Evolutionary conservation across 2,888 invertebrate genomes (phyloP).

Genomic region (Glaucopsyche alexis): DNA sequence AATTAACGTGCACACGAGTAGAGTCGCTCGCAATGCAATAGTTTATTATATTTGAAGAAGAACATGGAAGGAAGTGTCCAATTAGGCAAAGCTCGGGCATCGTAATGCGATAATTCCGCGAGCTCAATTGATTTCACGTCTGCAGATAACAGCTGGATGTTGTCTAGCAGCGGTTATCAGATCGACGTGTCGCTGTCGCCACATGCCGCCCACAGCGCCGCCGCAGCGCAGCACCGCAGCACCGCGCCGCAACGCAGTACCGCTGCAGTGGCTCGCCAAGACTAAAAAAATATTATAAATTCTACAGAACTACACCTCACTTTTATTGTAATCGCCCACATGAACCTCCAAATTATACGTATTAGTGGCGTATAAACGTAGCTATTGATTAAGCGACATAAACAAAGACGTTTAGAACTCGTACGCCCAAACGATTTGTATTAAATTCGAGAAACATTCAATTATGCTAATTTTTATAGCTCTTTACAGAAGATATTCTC

Average conservation of each 20-base stretch:
- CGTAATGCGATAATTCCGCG: constrained; percentile 72
- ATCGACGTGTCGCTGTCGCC: constrained; percentile 67
- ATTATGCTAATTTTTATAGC: constrained; percentile 75
- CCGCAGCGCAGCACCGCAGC: neutral
- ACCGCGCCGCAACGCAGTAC: neutral
- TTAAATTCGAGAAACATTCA: constrained; percentile 66
- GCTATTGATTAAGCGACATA: constrained; percentile 57
- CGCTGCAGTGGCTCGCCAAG: neutral
- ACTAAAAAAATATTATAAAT: constrained; percentile 43
- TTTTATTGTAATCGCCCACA: constrained; percentile 42
- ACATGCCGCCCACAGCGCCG: constrained; percentile 60
- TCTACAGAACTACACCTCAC: constrained; percentile 39
- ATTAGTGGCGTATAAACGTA: constrained; percentile 49
- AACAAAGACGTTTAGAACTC: constrained; percentile 59
- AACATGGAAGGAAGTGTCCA: constrained; percentile 65
- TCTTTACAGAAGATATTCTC: constrained; percentile 64
- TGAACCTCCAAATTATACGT: constrained; percentile 42
- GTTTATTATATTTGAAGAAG: constrained; percentile 44
- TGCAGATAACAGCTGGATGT: constrained; percentile 70
- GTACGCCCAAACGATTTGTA: constrained; percentile 64
- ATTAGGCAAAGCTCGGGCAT: constrained; percentile 66
- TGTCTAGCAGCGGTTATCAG: constrained; percentile 70
- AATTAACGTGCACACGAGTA: constrained; percentile 11
- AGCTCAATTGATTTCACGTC: constrained; percentile 72
- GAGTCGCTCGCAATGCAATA: constrained; percentile 36